Conservation (phyloP, 2,888 invertebrate genomes). For the Chrysodeixis includens region DNA sequence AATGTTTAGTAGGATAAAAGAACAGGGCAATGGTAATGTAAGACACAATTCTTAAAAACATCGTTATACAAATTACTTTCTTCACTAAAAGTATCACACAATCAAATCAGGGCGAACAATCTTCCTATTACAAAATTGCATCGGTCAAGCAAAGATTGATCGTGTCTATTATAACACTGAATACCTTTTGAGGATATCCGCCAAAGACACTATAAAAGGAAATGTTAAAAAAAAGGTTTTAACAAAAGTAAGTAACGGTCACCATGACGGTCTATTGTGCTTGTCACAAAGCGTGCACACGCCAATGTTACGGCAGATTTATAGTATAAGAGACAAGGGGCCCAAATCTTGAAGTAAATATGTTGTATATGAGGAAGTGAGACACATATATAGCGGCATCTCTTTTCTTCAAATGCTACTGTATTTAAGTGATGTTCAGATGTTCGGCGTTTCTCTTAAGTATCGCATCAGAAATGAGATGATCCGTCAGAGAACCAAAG, state of each 20-base stretch:
- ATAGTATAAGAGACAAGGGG: too few relatives aligned
- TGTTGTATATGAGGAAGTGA: too few relatives aligned
- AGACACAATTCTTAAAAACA: too few relatives aligned
- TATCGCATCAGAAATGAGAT: too few relatives aligned
- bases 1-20: too few relatives aligned
- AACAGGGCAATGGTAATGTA: too few relatives aligned
- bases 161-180: conserved; percentile 4
- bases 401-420: too few relatives aligned
- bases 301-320: neutral
- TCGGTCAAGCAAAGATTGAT: neutral
- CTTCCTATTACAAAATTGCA: neutral
- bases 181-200: conserved; percentile 4
- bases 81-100: neutral
- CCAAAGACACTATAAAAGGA: conserved; percentile 6
- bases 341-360: too few relatives aligned
- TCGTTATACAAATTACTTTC: neutral
- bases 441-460: too few relatives aligned
- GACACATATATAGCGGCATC: too few relatives aligned
- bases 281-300: neutral
- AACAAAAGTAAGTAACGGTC: conserved; percentile 31
- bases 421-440: too few relatives aligned
- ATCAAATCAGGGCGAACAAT: neutral
- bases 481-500: too few relatives aligned
- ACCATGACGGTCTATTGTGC: conserved; percentile 18
- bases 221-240: conserved; percentile 1